Conservation (phyloP, 2,888 invertebrate genomes). For the Mythimna loreyi region DNA sequence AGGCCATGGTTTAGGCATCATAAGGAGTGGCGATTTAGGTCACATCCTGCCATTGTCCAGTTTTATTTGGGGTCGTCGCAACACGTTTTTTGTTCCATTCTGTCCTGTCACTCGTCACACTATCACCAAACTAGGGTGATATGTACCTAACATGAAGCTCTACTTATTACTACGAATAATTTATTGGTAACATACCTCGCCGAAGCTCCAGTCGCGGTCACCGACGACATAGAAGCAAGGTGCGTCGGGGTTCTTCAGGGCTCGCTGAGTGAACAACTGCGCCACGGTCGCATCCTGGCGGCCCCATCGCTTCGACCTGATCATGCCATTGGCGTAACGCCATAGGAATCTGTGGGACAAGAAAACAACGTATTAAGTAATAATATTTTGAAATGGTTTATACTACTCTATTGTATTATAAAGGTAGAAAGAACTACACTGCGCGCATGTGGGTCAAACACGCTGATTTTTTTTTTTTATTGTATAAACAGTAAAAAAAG, state of each 20-base stretch:
- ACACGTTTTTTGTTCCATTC: no score
- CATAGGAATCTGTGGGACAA: conserved; percentile 88
- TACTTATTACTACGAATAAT: background rate
- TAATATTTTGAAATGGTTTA: background rate
- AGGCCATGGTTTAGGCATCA: no score
- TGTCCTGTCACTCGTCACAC: no score
- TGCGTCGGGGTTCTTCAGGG: conserved; percentile 91
- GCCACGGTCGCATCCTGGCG: conserved; percentile 92
- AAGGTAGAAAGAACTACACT: no score
- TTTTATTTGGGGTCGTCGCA: no score
- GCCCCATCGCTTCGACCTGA: conserved; percentile 88
- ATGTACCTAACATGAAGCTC: no score
- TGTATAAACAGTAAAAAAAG: no score
- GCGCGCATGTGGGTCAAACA: no score
- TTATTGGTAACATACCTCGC: conserved; percentile 87
- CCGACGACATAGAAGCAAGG: conserved; percentile 93
- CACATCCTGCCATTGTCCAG: no score
- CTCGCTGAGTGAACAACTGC: conserved; percentile 91
- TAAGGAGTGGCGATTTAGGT: no score
- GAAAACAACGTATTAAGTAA: background rate
- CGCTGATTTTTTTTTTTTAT: no score
- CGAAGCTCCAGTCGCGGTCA: conserved; percentile 92
- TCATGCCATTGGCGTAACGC: conserved; percentile 88
- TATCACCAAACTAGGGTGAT: no score
- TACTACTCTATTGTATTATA: background rate